Conservation (phyloP, 1,140 invertebrate genomes). For the Pseudomyrmex concolor region DNA sequence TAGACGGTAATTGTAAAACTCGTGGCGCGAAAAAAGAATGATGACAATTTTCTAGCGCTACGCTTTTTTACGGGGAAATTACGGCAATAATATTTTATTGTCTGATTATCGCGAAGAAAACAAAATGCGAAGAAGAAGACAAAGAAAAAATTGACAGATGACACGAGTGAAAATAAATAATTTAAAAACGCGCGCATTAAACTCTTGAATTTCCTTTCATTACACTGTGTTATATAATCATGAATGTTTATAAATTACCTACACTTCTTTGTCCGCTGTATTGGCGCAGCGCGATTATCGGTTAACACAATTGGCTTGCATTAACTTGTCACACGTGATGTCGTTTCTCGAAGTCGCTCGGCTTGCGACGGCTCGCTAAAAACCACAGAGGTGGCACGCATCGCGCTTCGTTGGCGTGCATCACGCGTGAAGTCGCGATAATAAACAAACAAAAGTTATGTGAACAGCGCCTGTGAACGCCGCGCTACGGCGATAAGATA, state of each 20-base stretch:
- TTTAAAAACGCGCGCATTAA: too few relatives aligned
- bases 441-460: conserved; percentile 67
- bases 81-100: not conserved
- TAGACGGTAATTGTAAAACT: not conserved
- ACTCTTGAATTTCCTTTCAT: too few relatives aligned
- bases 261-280: not conserved
- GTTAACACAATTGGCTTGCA: not conserved
- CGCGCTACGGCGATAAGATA: conserved; percentile 66
- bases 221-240: too few relatives aligned
- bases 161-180: not conserved
- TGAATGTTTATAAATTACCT: too few relatives aligned
- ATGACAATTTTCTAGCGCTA: not conserved
- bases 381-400: not conserved
- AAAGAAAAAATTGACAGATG: not conserved
- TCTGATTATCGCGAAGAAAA: too few relatives aligned
- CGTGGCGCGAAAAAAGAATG: not conserved
- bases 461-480: conserved; percentile 56
- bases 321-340: not conserved
- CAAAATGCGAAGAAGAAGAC: not conserved
- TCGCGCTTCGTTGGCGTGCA: conserved; percentile 42
- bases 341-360: not conserved
- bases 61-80: too few relatives aligned
- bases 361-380: conserved; percentile 3
- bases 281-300: not conserved
- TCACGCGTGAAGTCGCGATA: conserved; percentile 48